These are phyloP conservation scores for Protophormia terraenovae DNA, from an alignment of 2,888 invertebrate genomes.

Conservation along the genomic window DNA sequence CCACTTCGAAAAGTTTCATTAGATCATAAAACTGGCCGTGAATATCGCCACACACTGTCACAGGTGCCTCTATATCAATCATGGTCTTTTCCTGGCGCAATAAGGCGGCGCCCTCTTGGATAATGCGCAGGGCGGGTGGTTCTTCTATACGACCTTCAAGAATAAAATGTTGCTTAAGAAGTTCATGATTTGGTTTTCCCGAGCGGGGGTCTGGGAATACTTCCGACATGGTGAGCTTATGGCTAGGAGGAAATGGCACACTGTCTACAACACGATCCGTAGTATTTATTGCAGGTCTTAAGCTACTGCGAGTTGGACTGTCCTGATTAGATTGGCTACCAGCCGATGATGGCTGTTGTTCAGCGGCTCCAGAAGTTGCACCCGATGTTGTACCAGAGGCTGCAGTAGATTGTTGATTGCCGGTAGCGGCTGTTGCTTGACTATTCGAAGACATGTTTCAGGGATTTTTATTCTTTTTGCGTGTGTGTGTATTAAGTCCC, in stretches of 20 bases:
- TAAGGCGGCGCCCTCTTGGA: conserved; percentile 96
- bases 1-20: conserved; percentile 99
- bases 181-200: conserved; percentile 96
- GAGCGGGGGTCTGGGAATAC: conserved; percentile 94
- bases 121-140: conserved; percentile 96
- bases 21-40: conserved; percentile 99
- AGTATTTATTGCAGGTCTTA: conserved; percentile 71
- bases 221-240: conserved; percentile 96
- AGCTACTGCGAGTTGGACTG: conserved; percentile 69
- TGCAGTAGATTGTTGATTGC: conserved; percentile 65
- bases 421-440: conserved; percentile 76
- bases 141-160: conserved; percentile 99
- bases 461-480: background rate
- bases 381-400: conserved; percentile 42
- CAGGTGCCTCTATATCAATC: conserved; percentile 99
- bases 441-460: conserved; percentile 78
- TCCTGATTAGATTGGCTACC: conserved; percentile 69
- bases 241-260: conserved; percentile 99
- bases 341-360: conserved; percentile 57
- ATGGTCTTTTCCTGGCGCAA: conserved; percentile 96
- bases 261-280: conserved; percentile 80
- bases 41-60: conserved; percentile 99
- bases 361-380: conserved; percentile 46
- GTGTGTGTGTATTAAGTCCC: background rate
- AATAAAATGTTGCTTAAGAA: conserved; percentile 98